Evolutionary conservation across 2,113 vertebrate genomes (phyloP), one percentile per base, ranked within the genome.

Genomic region (Monopterus albus): DNA sequence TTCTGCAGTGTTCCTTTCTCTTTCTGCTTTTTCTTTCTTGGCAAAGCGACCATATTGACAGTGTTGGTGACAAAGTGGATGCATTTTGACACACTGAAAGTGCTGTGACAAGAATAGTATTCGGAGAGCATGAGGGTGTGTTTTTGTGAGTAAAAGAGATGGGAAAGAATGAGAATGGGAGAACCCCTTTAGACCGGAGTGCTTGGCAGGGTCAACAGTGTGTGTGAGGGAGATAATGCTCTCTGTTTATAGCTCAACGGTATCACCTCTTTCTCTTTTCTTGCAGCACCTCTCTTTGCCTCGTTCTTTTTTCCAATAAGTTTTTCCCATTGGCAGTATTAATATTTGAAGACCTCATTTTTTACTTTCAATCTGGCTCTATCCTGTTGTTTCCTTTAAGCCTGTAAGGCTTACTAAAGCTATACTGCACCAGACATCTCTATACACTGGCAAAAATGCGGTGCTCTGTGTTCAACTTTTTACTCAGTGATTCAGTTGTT

Each of bases 221-320:
- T 88, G 86, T 84, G 79, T 75, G 86, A 77, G 55, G 62, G 52
- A 82, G 85, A 88, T 86, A 81, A 81, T 81, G 75, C 75, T 85
- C 67, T 83, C 63, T 68, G 67, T 78, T 64, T 83, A 71, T 69
- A 74, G 72, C 73, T 72, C 78, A 21, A 25, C 31, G 57, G 6
- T 58, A 42, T 75, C 63, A 55, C 65, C 61, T 71, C 36, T 40
- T 55, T 79, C 65, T 65, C 31, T 39, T 47, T 33, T 66, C 45
- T 26, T 28, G 21, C 58, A 81, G 28, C 63, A 60, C 18, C 52
- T 49, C 52, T 61, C 26, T 29, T 45, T 56, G 4, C 33, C 46
- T 39, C 26, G 21, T 61, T 25, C 36, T 70, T 66, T 38, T 74
- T 6, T 46, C 42, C 63, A 58, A 25, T 71, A 35, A 20, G 2